Conservation (phyloP, 2,888 invertebrate genomes). For the Chalcosyrphus nemorum region DNA sequence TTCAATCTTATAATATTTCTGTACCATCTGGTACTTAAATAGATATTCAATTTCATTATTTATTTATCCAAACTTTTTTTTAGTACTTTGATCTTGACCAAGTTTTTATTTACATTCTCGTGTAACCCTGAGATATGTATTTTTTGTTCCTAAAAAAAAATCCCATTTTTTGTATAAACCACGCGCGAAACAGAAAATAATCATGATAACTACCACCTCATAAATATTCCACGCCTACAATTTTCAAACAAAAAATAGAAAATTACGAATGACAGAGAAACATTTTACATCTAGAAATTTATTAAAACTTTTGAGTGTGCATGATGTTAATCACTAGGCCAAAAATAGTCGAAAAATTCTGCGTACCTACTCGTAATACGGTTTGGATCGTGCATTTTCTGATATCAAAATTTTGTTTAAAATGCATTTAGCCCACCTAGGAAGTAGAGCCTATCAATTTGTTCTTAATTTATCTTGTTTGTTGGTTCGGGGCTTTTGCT, state of each 20-base stretch:
- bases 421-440: neutral
- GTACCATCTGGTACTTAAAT: neutral
- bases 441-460: neutral
- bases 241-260: conserved; percentile 11
- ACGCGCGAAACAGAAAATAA: conserved; percentile 30
- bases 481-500: neutral
- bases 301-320: conserved; percentile 16
- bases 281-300: conserved; percentile 21
- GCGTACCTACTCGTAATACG: conserved; percentile 6
- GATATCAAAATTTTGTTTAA: neutral
- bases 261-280: conserved; percentile 14
- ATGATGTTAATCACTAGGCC: conserved; percentile 21
- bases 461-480: conserved; percentile 2
- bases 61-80: neutral
- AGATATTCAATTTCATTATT: neutral
- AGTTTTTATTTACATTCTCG: conserved; percentile 31
- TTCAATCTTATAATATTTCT: neutral
- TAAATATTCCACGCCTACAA: conserved; percentile 54
- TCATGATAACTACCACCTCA: neutral
- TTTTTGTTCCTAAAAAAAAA: neutral
- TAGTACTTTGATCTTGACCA: conserved; percentile 53
- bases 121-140: neutral
- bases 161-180: conserved; percentile 26
- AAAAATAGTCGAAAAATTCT: conserved; percentile 27
- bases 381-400: conserved; percentile 1